A percentile compares a stretch with the other conserved stretches of the same genome.
Conservation (phyloP, 2,797 vertebrate species). For the Agapornis canus region DNA sequence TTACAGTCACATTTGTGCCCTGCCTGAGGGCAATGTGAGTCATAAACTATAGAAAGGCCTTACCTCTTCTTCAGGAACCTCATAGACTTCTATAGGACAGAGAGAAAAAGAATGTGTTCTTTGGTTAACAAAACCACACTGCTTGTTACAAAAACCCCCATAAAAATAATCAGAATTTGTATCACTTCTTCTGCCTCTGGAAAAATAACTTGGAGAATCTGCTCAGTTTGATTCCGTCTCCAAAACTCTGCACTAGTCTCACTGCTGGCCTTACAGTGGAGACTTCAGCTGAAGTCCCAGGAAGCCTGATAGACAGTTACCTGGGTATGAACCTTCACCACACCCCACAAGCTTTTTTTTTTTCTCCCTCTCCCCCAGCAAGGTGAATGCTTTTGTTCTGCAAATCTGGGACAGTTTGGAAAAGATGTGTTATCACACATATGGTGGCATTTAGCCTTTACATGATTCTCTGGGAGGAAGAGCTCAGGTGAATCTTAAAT, state of each 20-base stretch:
- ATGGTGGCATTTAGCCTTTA: not conserved
- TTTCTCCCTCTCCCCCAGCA: rapidly evolving
- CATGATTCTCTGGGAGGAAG: not conserved
- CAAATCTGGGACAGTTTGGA: not conserved
- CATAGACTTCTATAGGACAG: conserved; percentile 78
- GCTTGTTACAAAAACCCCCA: not conserved
- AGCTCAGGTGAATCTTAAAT: not conserved
- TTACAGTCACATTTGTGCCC: not conserved
- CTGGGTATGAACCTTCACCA: not conserved
- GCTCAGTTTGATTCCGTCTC: not conserved
- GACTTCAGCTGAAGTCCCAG: not conserved
- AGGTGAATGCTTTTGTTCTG: not conserved
- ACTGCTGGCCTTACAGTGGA: not conserved
- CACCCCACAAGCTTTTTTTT: not conserved
- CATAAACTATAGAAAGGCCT: not conserved
- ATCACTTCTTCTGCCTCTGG: not conserved
- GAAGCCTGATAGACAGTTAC: not conserved
- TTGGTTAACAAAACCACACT: not conserved
- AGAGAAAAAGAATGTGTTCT: not conserved
- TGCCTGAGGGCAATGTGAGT: not conserved
- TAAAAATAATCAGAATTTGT: not conserved
- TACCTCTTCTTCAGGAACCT: conserved; percentile 82
- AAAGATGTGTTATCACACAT: not conserved
- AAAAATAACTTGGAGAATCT: not conserved
- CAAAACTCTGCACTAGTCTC: not conserved